Percentiles rank a stretch among this genome's conserved stretches.
These are phyloP conservation scores for Palythoa grandiflora DNA, from an alignment of 92 coral and sea anemone species.

Conservation along the genomic window DNA sequence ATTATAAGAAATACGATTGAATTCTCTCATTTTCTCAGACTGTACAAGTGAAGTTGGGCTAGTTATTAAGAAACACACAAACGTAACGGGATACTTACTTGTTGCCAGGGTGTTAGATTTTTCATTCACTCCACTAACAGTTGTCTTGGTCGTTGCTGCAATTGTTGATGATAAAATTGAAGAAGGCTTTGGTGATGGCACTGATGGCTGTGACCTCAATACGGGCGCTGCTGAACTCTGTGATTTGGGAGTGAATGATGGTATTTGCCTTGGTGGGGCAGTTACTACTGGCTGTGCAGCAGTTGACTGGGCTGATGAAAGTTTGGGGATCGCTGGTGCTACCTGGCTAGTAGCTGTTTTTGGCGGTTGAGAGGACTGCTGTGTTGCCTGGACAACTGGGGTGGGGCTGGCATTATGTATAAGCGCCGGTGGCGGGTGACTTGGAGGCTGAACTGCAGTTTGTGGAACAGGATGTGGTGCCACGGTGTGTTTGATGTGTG, in stretches of 20 bases:
- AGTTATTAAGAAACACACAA: not conserved
- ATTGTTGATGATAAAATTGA: slow-evolving; percentile 38
- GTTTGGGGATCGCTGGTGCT: not conserved
- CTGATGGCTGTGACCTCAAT: slow-evolving; percentile 38
- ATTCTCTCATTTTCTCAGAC: too few species aligned
- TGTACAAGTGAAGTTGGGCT: not conserved
- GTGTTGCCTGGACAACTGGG: slow-evolving; percentile 9
- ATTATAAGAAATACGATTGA: too few species aligned
- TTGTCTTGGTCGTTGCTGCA: slow-evolving; percentile 42
- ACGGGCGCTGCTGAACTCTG: slow-evolving; percentile 19
- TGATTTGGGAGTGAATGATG: slow-evolving; percentile 38
- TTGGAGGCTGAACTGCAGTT: not conserved
- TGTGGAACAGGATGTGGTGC: not conserved
- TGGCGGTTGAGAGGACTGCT: not conserved
- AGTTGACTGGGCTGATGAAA: not conserved
- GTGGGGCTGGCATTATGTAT: slow-evolving; percentile 24
- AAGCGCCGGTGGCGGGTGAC: slow-evolving; percentile 10
- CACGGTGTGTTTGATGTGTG: not conserved
- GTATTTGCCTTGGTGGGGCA: slow-evolving; percentile 13
- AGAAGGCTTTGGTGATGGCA: slow-evolving; percentile 45
- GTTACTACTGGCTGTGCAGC: slow-evolving; percentile 7
- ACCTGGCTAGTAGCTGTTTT: not conserved
- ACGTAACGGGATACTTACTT: not conserved
- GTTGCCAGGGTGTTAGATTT: slow-evolving; percentile 7
- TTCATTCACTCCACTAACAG: slow-evolving; percentile 4